Conservation (phyloP, 2,888 invertebrate genomes). For the Halocaridina rubra region DNA sequence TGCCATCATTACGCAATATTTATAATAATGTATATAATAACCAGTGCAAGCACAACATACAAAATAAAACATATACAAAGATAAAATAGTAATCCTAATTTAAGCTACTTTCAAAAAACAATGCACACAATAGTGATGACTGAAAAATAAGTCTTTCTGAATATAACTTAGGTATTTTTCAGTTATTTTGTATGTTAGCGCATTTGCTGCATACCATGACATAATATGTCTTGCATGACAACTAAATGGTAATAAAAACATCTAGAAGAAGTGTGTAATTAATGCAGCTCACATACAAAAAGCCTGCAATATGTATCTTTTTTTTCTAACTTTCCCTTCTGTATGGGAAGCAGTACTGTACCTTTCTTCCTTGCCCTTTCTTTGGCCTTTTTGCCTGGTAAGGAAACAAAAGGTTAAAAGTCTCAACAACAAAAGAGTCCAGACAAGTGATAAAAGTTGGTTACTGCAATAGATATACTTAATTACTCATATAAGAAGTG, state of each 20-base stretch:
- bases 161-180: not conserved
- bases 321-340: slow-evolving; percentile 20
- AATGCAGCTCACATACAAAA: slow-evolving; percentile 55
- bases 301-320: slow-evolving; percentile 56
- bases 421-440: not conserved
- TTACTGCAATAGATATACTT: too few species aligned
- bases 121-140: too few species aligned
- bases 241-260: slow-evolving; percentile 39
- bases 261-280: slow-evolving; percentile 37
- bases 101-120: too few species aligned
- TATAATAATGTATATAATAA: not conserved
- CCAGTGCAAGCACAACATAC: slow-evolving; percentile 22
- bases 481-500: too few species aligned
- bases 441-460: too few species aligned
- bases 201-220: slow-evolving; percentile 37
- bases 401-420: slow-evolving; percentile 53
- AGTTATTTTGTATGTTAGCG: slow-evolving; percentile 52
- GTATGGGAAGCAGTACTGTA: slow-evolving; percentile 57
- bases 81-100: too few species aligned
- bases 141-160: too few species aligned
- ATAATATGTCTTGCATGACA: slow-evolving; percentile 54
- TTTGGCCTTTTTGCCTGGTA: slow-evolving; percentile 63
- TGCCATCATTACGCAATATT: too few species aligned
- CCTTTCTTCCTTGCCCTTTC: slow-evolving; percentile 64
- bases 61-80: too few species aligned